These are phyloP conservation scores for Automeris io DNA, from an alignment of 2,888 invertebrate species.

Conservation along the genomic window DNA sequence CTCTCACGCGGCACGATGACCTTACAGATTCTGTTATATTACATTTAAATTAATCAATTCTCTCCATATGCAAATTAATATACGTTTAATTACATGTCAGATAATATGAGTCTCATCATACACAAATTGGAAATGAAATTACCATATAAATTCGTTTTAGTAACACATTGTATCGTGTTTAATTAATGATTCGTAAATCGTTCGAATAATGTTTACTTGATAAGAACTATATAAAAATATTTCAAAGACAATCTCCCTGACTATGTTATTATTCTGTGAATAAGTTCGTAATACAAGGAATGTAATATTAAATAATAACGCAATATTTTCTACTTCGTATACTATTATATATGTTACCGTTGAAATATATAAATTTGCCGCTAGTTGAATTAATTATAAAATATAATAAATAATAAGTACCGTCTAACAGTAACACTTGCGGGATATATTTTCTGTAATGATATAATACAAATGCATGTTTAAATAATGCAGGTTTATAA, in stretches of 20 bases:
- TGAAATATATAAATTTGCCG: too few species aligned
- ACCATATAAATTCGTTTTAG: slow-evolving; percentile 33
- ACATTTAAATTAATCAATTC: slow-evolving; percentile 41
- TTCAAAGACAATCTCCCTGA: background rate
- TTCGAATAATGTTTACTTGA: background rate
- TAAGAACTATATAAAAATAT: background rate
- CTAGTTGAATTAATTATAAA: too few species aligned
- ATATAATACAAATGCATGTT: too few species aligned
- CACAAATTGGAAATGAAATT: slow-evolving; percentile 36
- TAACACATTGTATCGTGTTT: slow-evolving; percentile 4
- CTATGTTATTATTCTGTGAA: background rate
- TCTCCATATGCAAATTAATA: slow-evolving; percentile 54
- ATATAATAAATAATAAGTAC: too few species aligned
- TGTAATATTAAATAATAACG: background rate
- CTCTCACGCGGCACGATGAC: slow-evolving; percentile 54
- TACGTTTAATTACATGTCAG: slow-evolving; percentile 45
- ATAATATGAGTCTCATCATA: slow-evolving; percentile 39
- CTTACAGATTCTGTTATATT: slow-evolving; percentile 41
- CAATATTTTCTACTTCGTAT: background rate
- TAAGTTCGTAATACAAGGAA: background rate
- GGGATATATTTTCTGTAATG: too few species aligned
- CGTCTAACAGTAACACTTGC: too few species aligned
- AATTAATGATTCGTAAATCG: background rate
- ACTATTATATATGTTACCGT: too few species aligned
- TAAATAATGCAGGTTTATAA: too few species aligned